Evolutionary conservation across 2,797 vertebrate species (phyloP).

Genomic region (Eupleurogrammus muticus): DNA sequence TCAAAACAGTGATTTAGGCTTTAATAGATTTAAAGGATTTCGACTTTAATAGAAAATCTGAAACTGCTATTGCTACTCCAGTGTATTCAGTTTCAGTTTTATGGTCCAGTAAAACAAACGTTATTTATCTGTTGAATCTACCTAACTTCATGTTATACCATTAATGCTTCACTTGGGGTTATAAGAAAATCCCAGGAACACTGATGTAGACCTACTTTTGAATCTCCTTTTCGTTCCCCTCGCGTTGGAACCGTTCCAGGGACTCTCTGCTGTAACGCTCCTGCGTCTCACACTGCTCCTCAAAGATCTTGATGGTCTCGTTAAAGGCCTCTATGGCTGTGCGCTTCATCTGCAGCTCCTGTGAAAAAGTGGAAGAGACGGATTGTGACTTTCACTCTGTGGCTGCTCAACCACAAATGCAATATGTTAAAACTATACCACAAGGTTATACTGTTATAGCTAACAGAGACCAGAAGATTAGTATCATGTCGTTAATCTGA

Average conservation of each 20-base stretch:
- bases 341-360: slow-evolving; percentile 96
- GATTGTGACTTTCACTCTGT: background rate
- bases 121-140: background rate
- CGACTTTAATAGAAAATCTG: background rate
- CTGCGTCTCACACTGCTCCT: slow-evolving; percentile 94
- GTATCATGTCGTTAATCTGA: no score
- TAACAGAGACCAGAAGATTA: background rate
- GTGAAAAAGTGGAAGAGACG: background rate
- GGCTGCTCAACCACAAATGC: background rate
- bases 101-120: background rate
- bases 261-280: slow-evolving; percentile 93
- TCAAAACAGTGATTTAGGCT: no score
- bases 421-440: background rate
- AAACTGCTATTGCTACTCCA: background rate
- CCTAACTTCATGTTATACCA: background rate
- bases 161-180: background rate
- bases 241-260: slow-evolving; percentile 90
- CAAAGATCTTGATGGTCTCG: slow-evolving; percentile 97
- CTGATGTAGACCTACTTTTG: slow-evolving; percentile 83
- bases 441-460: background rate
- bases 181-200: background rate
- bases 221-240: slow-evolving; percentile 94
- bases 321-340: slow-evolving; percentile 95
- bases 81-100: background rate
- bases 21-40: no score